Conservation (phyloP, 1,140 invertebrate genomes). For the Nymphalis io region DNA sequence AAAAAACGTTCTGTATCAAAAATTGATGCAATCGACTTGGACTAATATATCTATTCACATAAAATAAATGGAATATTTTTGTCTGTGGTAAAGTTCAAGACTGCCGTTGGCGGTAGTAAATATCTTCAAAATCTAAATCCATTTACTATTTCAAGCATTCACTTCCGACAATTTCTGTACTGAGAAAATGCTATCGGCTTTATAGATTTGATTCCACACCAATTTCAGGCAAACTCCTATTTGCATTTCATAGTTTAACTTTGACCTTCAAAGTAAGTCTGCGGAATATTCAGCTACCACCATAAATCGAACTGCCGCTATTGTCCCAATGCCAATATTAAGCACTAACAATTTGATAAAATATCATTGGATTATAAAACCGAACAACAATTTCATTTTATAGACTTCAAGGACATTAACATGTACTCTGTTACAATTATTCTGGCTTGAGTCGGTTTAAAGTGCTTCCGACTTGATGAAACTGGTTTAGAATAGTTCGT, state of each 20-base stretch:
- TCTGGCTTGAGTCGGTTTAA: not conserved
- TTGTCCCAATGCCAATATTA: not conserved
- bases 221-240: not conserved
- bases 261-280: not conserved
- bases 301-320: slow-evolving; percentile 5
- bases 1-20: too few relatives aligned
- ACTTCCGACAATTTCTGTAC: not conserved
- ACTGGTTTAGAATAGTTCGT: slow-evolving; percentile 9
- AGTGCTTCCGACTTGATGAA: not conserved
- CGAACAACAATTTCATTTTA: not conserved
- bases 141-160: not conserved
- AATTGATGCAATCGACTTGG: too few relatives aligned
- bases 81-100: not conserved
- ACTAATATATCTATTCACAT: too few relatives aligned
- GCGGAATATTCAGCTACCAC: not conserved
- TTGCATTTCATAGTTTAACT: slow-evolving; percentile 8
- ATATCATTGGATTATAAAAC: not conserved
- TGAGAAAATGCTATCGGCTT: not conserved
- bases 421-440: slow-evolving; percentile 5
- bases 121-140: not conserved
- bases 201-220: not conserved
- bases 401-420: not conserved
- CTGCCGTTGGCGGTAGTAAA: not conserved
- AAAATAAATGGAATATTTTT: too few relatives aligned
- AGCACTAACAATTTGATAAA: not conserved